A percentile compares a stretch with the other conserved stretches of the same genome.
These are phyloP conservation scores for Tachyglossus aculeatus DNA, from an alignment of 2,797 vertebrate species.

Conservation along the genomic window DNA sequence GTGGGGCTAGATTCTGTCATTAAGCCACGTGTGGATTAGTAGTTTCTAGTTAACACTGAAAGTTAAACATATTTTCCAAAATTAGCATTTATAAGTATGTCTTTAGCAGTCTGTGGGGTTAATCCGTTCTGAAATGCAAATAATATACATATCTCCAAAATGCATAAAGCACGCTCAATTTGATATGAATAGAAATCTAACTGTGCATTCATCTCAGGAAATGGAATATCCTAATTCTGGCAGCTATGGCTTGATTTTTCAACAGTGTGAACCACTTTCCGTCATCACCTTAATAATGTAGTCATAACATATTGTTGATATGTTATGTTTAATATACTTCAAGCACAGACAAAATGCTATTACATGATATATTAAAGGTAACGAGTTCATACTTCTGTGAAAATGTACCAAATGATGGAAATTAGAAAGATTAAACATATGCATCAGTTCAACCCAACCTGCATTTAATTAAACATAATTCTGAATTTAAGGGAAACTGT, in stretches of 20 bases:
- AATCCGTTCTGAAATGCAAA: constrained; percentile 16
- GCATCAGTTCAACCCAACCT: constrained; percentile 6
- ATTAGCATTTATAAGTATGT: constrained; percentile 12
- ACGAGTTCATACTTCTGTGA: constrained; percentile 14
- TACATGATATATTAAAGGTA: constrained; percentile 11
- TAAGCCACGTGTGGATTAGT: constrained; percentile 1
- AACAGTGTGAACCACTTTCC: constrained; percentile 4
- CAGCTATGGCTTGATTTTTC: constrained; percentile 13
- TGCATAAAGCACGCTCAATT: constrained; percentile 6
- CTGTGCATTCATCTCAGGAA: constrained; percentile 10
- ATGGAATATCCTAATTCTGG: constrained; percentile 8
- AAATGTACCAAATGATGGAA: constrained; percentile 13
- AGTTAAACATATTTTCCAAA: constrained; percentile 17
- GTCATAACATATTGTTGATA: constrained; percentile 9
- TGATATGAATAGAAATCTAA: constrained; percentile 8
- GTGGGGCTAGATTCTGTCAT: too few relatives aligned
- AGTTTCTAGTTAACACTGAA: background rate
- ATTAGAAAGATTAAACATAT: constrained; percentile 12
- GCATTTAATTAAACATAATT: constrained; percentile 23
- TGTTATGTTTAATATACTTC: constrained; percentile 21
- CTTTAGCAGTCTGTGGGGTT: background rate
- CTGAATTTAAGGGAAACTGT: constrained; percentile 6
- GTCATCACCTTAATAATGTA: constrained; percentile 29
- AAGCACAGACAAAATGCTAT: background rate
- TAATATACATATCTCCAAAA: background rate